Evolutionary conservation across 2,113 vertebrate species (phyloP).

Genomic region (Gobiocypris rarus): DNA sequence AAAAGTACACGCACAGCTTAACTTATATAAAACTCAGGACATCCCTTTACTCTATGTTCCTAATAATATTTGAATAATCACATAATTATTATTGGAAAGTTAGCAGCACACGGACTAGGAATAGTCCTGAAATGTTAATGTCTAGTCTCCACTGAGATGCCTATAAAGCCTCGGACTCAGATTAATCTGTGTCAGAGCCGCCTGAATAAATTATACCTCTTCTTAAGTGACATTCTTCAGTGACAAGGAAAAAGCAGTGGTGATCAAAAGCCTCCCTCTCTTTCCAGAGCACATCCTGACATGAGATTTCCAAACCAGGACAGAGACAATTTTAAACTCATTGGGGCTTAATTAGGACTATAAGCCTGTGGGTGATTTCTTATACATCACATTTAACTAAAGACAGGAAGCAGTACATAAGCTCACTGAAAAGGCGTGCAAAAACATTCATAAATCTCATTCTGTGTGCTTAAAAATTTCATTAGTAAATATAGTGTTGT

Average conservation of each 20-base stretch:
- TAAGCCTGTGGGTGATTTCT: conserved; percentile 45
- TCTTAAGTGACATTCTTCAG: conserved; percentile 21
- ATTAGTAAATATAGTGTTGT: conserved; percentile 28
- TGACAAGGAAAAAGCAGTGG: conserved; percentile 23
- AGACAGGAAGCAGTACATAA: conserved; percentile 31
- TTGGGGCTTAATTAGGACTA: conserved; percentile 48
- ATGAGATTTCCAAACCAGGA: conserved; percentile 36
- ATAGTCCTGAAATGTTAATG: conserved; percentile 16
- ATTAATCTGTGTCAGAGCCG: conserved; percentile 36
- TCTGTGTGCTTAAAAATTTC: conserved; percentile 11
- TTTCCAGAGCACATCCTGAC: conserved; percentile 38
- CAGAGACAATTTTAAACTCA: conserved; percentile 47
- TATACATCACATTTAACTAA: conserved; percentile 41
- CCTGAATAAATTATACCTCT: conserved; percentile 41
- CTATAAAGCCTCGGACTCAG: conserved; percentile 23
- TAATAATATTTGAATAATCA: not conserved
- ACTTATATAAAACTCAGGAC: not conserved
- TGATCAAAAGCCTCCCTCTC: conserved; percentile 38
- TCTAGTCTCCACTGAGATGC: not conserved
- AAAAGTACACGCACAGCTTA: not conserved
- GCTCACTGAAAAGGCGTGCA: not conserved
- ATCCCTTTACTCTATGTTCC: not conserved
- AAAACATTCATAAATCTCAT: conserved; percentile 20
- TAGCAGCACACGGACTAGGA: not conserved
- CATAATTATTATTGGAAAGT: conserved; percentile 1